Evolutionary conservation across 2,888 invertebrate species (phyloP), one percentile per base, ranked within the genome.

Genomic region (Lepetodrilus schrolli): DNA sequence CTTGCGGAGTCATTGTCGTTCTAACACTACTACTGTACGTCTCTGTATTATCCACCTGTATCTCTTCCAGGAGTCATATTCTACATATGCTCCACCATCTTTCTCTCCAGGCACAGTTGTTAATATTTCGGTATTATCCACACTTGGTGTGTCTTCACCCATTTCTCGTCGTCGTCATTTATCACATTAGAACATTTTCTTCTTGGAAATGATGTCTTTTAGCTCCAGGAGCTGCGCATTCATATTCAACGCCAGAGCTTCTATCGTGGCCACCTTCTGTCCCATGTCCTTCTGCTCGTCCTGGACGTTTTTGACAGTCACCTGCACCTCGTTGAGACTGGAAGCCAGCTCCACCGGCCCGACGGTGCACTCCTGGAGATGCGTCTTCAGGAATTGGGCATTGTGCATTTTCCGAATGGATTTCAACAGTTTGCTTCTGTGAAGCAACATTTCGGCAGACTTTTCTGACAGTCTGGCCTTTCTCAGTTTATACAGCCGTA

Each of bases 311-410:
- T 77, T 77, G 21, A 82, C 80, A 7, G 81, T 74, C 49, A 77
- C 80, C 74, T 80, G 82, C 37, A 84, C 79, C 70, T 82, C 80
- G 49, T 80, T 82, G 4, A 85, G 80, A 21, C 83, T 82, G 50
- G 82, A 83, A 36, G 80, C 73, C 17, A 85, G 79, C 76, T 85
- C 85, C 1, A 85, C 84, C 21, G 83, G 80, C 43, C 84, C 83
- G 8, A 83, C 78, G 4, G 83, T 79, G 65, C 78, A 80, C 71
- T 85, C 85, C 8, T 79, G 73, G 26, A 83, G 75, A 26, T 82
- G 82, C 8, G 79, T 82, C 74, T 83, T 83, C 49, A 75, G 70
- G 70, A 82, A 83, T 50, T 82, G 79, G 2, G 83, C 80, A 51
- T 79, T 74, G 36, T 82, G 83, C 86, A 86, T 86, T 66, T 72